Base-by-base conservation (phyloP, 2,888 invertebrate genomes). In the Pheosia gnoma region DNA sequence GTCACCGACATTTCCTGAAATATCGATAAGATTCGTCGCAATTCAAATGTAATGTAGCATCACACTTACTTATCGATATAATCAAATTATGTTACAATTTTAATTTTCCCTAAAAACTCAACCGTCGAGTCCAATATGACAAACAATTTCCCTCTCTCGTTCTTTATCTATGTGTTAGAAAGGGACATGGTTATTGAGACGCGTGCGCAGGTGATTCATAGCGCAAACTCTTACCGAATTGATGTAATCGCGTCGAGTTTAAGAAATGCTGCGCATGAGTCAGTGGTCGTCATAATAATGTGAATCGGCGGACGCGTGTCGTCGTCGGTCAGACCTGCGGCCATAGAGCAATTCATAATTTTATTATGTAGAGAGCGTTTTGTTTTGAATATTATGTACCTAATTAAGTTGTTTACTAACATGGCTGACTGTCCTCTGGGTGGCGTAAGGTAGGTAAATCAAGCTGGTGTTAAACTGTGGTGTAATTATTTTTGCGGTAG, bases 221-320 rank as follows among this genome's bases (percentile, higher is more conserved):
- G 52, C 36, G 59, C 65, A 59, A 51, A 65, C 64, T 72, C 75
- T 83, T 85, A 86, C 82, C 73, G 74, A 85, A 87, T 84, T 82
- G 80, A 86, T 84, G 82, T 85, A 87, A 87, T 77, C 78, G 39
- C 66, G 66, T 74, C 77, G 25, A 25, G 25, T 25, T 25, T 25
- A 76, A 78, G 60, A 49, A 55, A 83, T 66, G 49, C 53, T 60
- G 56, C 55, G 59, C 45, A 11, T 76, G 73, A 78, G 59, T 75
- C 75, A 75, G 59, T 37, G 11, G 8, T 11, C 57, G 43, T 45
- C 52, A 10, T 75, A 64, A 72, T 65, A 65, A 77, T 66, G 67
- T 64, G 59, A 68, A 72, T 63, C 3, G 56, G 60, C 58, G 36
- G 47, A 64, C 56, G 52, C 63, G 64, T 67, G 65, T 25, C 62